phyloP scores from a whole-genome alignment of 2,113 vertebrate genomes.

The Odontophorus gujanensis region DNA sequence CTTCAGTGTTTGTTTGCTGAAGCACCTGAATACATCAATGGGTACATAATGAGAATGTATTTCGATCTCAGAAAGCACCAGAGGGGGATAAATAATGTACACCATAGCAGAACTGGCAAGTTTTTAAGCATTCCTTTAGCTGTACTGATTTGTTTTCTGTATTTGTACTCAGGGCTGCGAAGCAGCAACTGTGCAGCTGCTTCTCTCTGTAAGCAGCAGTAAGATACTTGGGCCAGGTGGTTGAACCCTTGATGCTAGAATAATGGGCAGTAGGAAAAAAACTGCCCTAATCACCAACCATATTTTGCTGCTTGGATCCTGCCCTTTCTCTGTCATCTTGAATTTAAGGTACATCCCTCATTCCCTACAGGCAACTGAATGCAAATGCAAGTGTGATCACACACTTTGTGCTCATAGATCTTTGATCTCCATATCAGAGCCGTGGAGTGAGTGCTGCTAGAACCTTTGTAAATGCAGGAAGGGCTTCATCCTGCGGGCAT shows the following conservation, averaged over 20 bases:
- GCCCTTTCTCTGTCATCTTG: background rate
- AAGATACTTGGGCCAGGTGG: background rate
- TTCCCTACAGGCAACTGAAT: fast-evolving
- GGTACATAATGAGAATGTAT: background rate
- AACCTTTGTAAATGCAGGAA: background rate
- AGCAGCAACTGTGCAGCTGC: background rate
- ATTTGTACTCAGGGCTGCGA: background rate
- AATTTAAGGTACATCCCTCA: background rate
- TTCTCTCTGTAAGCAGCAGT: background rate
- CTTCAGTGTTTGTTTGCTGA: background rate
- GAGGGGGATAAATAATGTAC: background rate
- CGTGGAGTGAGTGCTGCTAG: background rate
- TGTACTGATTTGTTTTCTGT: background rate
- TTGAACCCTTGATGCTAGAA: background rate
- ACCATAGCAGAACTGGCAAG: background rate
- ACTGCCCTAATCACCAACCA: background rate
- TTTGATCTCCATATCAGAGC: background rate
- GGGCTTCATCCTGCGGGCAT: fast-evolving
- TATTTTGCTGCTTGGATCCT: background rate
- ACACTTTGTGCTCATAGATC: background rate
- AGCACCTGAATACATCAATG: background rate
- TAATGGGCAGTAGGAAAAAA: background rate
- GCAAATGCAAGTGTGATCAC: background rate
- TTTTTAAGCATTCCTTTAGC: background rate
- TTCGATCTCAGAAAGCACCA: background rate